Evolutionary conservation across 1,140 invertebrate species (phyloP), one percentile per base, ranked within the genome.

Genomic region (Meteorus sp.): DNA sequence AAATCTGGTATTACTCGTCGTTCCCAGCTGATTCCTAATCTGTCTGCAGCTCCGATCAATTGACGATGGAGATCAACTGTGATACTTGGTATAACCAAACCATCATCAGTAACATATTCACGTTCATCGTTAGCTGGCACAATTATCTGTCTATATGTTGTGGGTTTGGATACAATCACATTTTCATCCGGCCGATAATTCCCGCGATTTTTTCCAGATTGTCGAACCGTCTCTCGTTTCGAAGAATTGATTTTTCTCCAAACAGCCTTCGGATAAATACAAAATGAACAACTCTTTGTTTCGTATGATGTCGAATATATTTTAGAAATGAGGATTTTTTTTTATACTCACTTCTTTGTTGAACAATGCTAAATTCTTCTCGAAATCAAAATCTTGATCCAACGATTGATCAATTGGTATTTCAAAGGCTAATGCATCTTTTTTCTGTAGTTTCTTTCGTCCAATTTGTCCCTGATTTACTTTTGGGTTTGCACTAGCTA

Each of bases 311-410:
- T n/a, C n/a, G n/a, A n/a, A n/a, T n/a, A n/a, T n/a, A n/a, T n/a
- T n/a, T n/a, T n/a, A n/a, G n/a, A n/a, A n/a, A n/a, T n/a, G 48
- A 89, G 58, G 85, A 39, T 13, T 11, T 39, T 39, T 39, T 9
- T 19, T 19, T 20, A 19, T 19, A 9, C 27, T 31, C 17, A 87
- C 88, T 75, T 88, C 85, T 80, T 96, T 96, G 78, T 95, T 89
- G 80, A 95, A 95, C 20, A 96, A 78, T 8, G 92, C 92, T 15
- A 95, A 80, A 82, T 95, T 95, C 61, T 92, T 94, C 74, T 95
- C 93, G 85, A 96, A 95, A 83, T 95, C 94, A 84, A 95, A 96
- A 65, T 94, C 91, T 71, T 91, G 85, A 59, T 82, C 77, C 41
- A 84, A 67, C 27, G 81, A 83, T 45, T 83, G 81, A 64, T 85